Conservation (phyloP, 2,888 invertebrate genomes). For the Herminia tarsipennalis region DNA sequence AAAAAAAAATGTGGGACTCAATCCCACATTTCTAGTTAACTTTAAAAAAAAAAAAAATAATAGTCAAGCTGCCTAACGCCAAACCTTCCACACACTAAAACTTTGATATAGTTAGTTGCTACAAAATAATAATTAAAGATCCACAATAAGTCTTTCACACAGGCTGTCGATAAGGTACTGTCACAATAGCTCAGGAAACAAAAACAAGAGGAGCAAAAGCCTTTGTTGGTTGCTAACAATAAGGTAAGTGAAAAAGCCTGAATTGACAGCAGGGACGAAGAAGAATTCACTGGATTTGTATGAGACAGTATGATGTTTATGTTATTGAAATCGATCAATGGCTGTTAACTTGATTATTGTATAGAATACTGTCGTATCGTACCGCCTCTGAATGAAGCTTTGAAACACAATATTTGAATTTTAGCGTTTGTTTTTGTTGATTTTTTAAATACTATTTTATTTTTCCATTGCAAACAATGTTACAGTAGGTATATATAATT, state of each 20-base stretch:
- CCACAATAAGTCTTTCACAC: conserved; percentile 42
- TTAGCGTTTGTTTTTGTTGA: too few relatives aligned
- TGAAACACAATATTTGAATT: too few relatives aligned
- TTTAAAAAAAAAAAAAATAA: too few relatives aligned
- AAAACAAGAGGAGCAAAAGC: conserved; percentile 63
- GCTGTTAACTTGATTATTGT: conserved; percentile 16
- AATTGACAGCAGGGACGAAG: conserved; percentile 48
- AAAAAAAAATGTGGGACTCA: too few relatives aligned
- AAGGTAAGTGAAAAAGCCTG: conserved; percentile 68
- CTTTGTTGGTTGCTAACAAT: conserved; percentile 72
- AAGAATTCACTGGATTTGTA: conserved; percentile 53
- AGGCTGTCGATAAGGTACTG: conserved; percentile 60
- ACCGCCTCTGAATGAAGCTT: too few relatives aligned
- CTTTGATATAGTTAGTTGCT: conserved; percentile 20
- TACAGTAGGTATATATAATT: too few relatives aligned
- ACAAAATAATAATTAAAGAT: conserved; percentile 40
- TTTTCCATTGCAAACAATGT: too few relatives aligned
- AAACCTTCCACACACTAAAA: conserved; percentile 17
- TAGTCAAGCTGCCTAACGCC: too few relatives aligned
- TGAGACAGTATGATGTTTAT: conserved; percentile 26
- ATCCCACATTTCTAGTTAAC: too few relatives aligned
- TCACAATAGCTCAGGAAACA: conserved; percentile 66
- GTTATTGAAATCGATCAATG: conserved; percentile 28
- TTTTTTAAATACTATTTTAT: too few relatives aligned
- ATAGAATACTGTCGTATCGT: background rate